phyloP scores from a whole-genome alignment of 1,140 invertebrate genomes.

The Magallana ariakensis region DNA sequence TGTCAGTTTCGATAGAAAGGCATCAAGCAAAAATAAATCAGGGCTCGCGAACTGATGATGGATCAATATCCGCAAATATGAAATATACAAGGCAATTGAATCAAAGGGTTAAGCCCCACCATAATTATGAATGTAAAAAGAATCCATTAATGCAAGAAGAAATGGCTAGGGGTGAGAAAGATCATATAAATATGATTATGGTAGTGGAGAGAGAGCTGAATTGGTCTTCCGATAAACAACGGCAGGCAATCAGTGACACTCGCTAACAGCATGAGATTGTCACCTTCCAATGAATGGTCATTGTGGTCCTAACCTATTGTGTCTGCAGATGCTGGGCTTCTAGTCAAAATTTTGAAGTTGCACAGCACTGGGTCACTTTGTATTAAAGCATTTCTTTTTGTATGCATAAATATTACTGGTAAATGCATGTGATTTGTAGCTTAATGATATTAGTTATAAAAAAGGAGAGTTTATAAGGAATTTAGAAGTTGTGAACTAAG shows the following conservation, averaged over 20 bases:
- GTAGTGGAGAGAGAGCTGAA: conserved; percentile 39
- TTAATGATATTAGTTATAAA: no score
- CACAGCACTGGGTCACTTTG: no score
- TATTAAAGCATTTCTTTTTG: no score
- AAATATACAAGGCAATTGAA: conserved; percentile 59
- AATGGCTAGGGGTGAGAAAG: conserved; percentile 50
- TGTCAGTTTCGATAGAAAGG: conserved; percentile 38
- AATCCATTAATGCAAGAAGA: conserved; percentile 54
- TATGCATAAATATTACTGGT: no score
- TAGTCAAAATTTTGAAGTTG: no score
- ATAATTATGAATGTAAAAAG: conserved; percentile 46
- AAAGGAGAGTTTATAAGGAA: no score
- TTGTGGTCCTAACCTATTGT: not conserved
- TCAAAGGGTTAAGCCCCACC: conserved; percentile 39
- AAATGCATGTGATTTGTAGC: no score
- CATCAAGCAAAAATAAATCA: conserved; percentile 38
- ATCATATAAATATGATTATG: conserved; percentile 54
- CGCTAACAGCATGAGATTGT: not conserved
- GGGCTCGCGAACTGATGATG: not conserved
- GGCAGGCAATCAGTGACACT: not conserved
- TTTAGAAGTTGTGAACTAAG: no score
- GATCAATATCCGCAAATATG: conserved; percentile 53
- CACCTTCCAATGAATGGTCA: not conserved
- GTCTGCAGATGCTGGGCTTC: no score
- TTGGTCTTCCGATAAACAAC: conserved; percentile 11